phyloP scores from a whole-genome alignment of 2,888 invertebrate genomes.

The Eupelmus urozonus region DNA sequence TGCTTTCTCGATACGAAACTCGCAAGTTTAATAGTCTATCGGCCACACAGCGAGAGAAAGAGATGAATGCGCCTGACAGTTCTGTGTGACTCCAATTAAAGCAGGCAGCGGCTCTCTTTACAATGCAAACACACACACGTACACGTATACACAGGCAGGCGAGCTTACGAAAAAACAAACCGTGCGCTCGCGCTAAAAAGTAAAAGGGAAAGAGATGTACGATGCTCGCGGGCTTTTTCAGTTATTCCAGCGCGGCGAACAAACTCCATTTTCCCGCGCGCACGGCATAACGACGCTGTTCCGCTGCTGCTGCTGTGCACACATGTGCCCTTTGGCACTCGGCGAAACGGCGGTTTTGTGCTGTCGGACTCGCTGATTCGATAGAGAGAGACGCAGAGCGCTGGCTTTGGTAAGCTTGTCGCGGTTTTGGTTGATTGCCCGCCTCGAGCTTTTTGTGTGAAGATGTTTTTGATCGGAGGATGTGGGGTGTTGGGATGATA shows the following conservation, averaged over 20 bases:
- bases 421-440: no score
- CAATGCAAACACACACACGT: not conserved
- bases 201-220: conserved; percentile 1
- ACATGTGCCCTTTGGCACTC: not conserved
- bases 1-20: not conserved
- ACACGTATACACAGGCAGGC: not conserved
- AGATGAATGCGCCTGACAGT: not conserved
- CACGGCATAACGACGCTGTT: not conserved
- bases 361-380: not conserved
- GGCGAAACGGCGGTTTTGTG: not conserved
- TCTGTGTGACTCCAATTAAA: conserved; percentile 21
- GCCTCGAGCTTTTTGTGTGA: no score
- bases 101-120: not conserved
- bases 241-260: conserved; percentile 1
- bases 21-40: conserved; percentile 25
- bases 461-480: no score
- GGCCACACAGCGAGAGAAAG: no score
- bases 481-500: no score
- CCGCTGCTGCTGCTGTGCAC: not conserved
- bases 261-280: conserved; percentile 16
- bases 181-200: not conserved
- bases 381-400: no score
- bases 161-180: not conserved
- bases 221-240: conserved; percentile 6
- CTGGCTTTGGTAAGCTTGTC: no score